phyloP scores from a whole-genome alignment of 2,797 vertebrate genomes.

The Emydoidea blandingii region DNA sequence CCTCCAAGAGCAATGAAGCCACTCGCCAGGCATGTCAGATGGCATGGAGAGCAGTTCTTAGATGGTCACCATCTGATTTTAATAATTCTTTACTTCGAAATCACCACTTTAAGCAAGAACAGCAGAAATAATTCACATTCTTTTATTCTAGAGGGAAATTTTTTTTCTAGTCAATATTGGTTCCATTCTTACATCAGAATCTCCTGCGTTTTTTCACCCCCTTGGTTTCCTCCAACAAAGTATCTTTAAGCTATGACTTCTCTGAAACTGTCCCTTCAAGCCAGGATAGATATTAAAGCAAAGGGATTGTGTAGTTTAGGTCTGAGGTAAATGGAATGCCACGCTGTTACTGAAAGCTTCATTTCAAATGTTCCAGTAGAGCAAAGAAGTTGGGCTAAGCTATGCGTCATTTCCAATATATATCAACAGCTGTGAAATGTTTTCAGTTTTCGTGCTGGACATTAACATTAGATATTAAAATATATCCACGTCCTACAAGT shows the following conservation, averaged over 20 bases:
- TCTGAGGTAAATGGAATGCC: background rate
- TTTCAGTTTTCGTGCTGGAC: background rate
- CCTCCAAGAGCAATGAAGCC: background rate
- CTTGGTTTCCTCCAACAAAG: background rate
- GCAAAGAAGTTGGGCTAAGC: background rate
- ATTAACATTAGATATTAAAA: background rate
- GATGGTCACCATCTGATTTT: too few relatives aligned
- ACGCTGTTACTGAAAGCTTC: background rate
- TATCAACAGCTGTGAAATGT: background rate
- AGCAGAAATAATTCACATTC: constrained; percentile 74
- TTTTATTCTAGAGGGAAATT: constrained; percentile 57
- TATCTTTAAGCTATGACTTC: background rate
- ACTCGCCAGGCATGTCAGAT: background rate
- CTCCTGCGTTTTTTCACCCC: background rate
- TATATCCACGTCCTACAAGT: background rate
- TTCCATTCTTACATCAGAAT: background rate
- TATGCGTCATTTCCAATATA: background rate
- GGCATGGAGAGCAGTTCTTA: background rate
- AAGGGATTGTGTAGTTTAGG: background rate
- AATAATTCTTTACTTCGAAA: constrained; percentile 62
- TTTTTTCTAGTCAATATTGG: background rate
- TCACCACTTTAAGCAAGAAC: constrained; percentile 55
- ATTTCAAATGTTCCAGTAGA: background rate
- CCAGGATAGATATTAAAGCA: background rate
- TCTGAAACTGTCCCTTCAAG: background rate